Conservation (phyloP, 64 coral and sea anemone genomes). For the Orbicella faveolata region DNA sequence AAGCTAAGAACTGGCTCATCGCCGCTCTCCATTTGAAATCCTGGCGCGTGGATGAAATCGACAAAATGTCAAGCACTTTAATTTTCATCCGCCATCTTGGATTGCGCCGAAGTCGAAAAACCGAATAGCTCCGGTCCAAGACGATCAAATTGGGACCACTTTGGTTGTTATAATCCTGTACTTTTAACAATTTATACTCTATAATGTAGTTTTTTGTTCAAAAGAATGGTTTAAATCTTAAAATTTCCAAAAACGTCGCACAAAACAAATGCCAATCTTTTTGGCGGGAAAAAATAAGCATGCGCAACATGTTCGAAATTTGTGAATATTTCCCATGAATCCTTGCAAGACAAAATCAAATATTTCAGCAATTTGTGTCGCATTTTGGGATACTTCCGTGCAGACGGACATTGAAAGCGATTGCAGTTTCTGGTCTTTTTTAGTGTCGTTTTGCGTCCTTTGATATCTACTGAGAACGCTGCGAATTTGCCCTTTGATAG, state of each 20-base stretch:
- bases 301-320: constrained; percentile 45
- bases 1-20: constrained; percentile 70
- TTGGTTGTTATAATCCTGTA: neutral
- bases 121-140: neutral
- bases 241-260: neutral
- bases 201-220: neutral
- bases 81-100: constrained; percentile 59
- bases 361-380: neutral
- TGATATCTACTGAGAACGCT: neutral
- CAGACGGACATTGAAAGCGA: neutral
- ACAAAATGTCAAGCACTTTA: neutral
- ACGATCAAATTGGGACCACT: neutral
- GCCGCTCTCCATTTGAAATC: neutral
- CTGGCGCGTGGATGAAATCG: neutral
- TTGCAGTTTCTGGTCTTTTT: neutral
- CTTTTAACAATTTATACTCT: neutral
- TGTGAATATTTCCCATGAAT: neutral
- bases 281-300: constrained; percentile 74
- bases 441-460: neutral
- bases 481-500: too few species aligned
- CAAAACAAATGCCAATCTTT: neutral
- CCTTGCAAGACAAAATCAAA: neutral
- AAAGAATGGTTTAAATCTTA: neutral
- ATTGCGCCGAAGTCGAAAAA: constrained; percentile 4
- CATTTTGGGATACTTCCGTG: too few species aligned